These are phyloP conservation scores for Anguilla rostrata DNA, from an alignment of 2,113 vertebrate species.

Conservation along the genomic window DNA sequence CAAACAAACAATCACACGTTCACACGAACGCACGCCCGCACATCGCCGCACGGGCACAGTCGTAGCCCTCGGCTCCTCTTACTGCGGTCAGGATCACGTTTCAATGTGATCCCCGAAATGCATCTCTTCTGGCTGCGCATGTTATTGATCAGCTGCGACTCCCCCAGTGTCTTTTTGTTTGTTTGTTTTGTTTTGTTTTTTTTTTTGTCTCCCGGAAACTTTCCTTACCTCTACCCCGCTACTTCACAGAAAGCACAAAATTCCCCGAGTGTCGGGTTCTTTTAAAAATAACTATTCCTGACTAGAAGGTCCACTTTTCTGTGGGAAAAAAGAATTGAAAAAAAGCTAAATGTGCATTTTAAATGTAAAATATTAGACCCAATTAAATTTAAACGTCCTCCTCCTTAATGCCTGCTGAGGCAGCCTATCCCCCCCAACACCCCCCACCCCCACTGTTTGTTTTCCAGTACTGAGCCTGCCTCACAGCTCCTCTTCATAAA, in stretches of 20 bases:
- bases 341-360: neutral
- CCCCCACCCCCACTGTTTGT: neutral
- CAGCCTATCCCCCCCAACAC: too few species aligned
- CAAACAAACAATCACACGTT: constrained; percentile 27
- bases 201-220: neutral
- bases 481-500: neutral
- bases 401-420: neutral
- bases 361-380: neutral
- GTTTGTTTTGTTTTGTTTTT: neutral
- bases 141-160: constrained; percentile 7
- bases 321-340: neutral
- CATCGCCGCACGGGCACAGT: constrained; percentile 14
- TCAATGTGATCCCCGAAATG: constrained; percentile 55
- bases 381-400: neutral
- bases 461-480: neutral
- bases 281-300: neutral
- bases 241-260: neutral
- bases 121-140: constrained; percentile 47
- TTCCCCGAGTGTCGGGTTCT: neutral
- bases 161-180: neutral
- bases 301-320: neutral
- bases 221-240: too few species aligned
- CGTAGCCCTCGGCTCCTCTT: constrained; percentile 32
- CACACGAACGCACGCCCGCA: constrained; percentile 29
- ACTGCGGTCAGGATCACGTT: constrained; percentile 52